Evolutionary conservation across 2,797 vertebrate genomes (phyloP).

Genomic region (Australoheros facetus): DNA sequence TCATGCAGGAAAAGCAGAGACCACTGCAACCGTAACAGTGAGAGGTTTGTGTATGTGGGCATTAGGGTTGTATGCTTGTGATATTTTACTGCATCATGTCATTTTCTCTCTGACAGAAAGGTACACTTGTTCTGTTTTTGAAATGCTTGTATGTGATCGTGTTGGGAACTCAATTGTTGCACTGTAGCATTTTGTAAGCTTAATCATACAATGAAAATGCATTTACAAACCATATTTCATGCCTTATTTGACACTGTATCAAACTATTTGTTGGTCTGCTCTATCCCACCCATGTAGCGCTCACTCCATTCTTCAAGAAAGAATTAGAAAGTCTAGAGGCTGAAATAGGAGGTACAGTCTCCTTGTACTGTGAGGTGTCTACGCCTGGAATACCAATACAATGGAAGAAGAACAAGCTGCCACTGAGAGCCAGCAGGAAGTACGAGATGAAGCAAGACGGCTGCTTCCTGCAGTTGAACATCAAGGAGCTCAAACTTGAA

Average conservation of each 20-base stretch:
- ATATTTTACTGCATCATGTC: not conserved
- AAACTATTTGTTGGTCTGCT: not conserved
- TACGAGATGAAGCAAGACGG: conserved; percentile 82
- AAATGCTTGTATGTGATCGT: not conserved
- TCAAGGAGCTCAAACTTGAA: conserved; percentile 80
- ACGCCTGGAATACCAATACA: conserved; percentile 65
- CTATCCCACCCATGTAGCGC: not conserved
- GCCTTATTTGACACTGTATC: not conserved
- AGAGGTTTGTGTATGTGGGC: conserved; percentile 52
- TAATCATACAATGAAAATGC: not conserved
- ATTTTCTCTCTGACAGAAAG: not conserved
- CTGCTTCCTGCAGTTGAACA: conserved; percentile 78
- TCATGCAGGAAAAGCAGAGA: conserved; percentile 70
- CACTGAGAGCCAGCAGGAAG: conserved; percentile 79
- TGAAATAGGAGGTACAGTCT: conserved; percentile 77
- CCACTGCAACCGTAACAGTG: conserved; percentile 63
- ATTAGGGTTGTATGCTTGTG: fast-evolving
- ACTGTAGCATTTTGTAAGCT: not conserved
- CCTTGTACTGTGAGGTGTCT: conserved; percentile 84
- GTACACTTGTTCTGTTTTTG: not conserved
- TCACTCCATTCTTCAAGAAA: conserved; percentile 78
- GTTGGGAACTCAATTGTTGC: not conserved
- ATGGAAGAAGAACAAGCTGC: conserved; percentile 85
- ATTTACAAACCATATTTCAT: not conserved
- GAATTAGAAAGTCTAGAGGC: conserved; percentile 78